Conservation (phyloP, 2,888 invertebrate species). For the Physocephala rufipes region DNA sequence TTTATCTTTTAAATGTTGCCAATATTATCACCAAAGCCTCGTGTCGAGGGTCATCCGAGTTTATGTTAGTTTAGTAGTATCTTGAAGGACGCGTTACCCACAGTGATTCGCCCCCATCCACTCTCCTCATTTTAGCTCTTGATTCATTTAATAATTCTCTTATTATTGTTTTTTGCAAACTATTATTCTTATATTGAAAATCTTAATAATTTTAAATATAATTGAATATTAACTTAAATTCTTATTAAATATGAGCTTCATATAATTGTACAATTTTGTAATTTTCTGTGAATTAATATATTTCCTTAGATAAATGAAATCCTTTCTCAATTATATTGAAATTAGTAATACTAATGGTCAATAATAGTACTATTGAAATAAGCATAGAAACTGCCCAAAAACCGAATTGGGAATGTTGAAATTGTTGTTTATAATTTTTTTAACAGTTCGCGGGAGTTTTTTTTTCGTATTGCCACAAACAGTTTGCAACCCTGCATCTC, state of each 20-base stretch:
- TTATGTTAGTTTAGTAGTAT: constrained; percentile 16
- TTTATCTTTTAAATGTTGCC: neutral
- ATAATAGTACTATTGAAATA: no score
- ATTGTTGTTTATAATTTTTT: no score
- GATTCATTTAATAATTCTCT: neutral
- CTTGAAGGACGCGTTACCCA: constrained; percentile 19
- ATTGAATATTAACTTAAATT: neutral
- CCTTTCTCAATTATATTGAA: no score
- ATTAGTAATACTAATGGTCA: no score
- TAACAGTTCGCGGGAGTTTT: no score
- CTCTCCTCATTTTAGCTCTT: neutral
- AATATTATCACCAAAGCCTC: neutral
- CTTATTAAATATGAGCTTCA: neutral
- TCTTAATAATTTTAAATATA: neutral
- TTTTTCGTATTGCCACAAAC: no score
- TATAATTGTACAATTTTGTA: no score
- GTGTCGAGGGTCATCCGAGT: constrained; percentile 20
- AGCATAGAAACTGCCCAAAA: no score
- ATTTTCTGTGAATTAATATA: no score
- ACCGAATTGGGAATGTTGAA: no score
- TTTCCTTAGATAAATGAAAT: neutral
- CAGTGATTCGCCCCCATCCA: neutral
- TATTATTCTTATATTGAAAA: neutral
- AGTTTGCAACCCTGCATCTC: no score
- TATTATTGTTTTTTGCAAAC: neutral